Evolutionary conservation across 2,797 vertebrate species (phyloP).

Genomic region (Lindbergichthys nudifrons): DNA sequence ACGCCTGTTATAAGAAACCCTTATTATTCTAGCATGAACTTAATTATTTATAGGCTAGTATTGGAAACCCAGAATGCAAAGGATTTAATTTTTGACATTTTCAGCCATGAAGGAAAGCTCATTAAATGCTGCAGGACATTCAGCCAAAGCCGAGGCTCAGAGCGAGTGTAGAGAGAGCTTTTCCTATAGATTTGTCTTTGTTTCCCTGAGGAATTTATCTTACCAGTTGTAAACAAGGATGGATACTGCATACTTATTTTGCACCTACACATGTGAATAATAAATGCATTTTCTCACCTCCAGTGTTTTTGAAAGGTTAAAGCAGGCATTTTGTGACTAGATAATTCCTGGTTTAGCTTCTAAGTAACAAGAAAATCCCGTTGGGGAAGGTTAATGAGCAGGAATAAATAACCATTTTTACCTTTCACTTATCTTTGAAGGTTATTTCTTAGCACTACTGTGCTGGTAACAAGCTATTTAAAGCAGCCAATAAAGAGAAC

Average conservation of each 20-base stretch:
- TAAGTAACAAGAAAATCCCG: not conserved
- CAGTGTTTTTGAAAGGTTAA: conserved; percentile 15
- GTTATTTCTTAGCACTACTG: not conserved
- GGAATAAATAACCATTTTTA: not conserved
- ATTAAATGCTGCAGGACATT: conserved; percentile 17
- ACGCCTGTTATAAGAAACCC: conserved; percentile 7
- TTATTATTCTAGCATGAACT: conserved; percentile 19
- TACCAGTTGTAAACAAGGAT: conserved; percentile 21
- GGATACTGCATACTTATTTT: conserved; percentile 6
- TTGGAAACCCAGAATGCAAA: conserved; percentile 41
- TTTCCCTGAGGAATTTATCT: conserved; percentile 26
- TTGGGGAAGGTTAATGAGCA: conserved; percentile 6
- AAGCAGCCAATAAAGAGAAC: not conserved
- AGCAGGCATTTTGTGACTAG: not conserved
- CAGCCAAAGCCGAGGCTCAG: not conserved
- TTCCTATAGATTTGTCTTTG: conserved; percentile 24
- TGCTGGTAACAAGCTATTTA: not conserved
- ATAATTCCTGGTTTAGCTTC: conserved; percentile 17
- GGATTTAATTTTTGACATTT: conserved; percentile 28
- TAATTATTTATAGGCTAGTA: conserved; percentile 39
- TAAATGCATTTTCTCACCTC: not conserved
- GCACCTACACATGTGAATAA: conserved; percentile 5
- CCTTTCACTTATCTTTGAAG: not conserved
- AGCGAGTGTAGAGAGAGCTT: not conserved
- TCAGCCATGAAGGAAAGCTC: conserved; percentile 3